Base-by-base conservation (phyloP, 2,888 invertebrate genomes). In the Chalcis sispes region DNA sequence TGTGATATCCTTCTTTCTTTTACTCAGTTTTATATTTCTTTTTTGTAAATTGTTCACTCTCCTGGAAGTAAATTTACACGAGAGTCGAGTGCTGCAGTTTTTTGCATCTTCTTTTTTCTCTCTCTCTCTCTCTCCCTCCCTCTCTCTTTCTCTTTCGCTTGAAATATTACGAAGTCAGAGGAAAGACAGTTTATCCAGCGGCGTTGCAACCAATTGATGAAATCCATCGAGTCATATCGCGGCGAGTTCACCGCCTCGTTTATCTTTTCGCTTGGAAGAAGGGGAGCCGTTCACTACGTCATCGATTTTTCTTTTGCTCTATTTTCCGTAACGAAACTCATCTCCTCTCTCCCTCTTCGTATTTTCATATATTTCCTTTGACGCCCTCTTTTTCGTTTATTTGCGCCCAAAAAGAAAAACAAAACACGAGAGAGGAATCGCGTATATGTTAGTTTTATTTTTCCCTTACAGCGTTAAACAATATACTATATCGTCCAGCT, bases 201-300 rank as follows among this genome's bases (percentile, higher is more conserved):
- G 1, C 62, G 27, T 62, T 66, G 72, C 71, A 77, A 72, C 77
- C 80, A 78, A 81, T 82, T 79, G 79, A 81, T 75, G 64, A 64
- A 62, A 79, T 77, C 75, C 62, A 80, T 79, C 79, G 75, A 69
- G 46, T 56, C 50, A 69, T 59, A 59, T 61, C 27, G 29, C 42
- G n/a, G 23, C n/a, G 1, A 23, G 40, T 25, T 23, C 54, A 56
- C 29, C 56, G 50, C 18, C 46, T 59, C 54, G 59, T 80, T 76
- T 64, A 64, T 64, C 62, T 62, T 64, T 42, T 40, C 36, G 18
- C 48, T 62, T 40, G 13, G 36, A 36, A 36, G 5, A 7, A 4
- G 36, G 10, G 15, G n/a, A n/a, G 15, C 27, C 25, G 61, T n/a
- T 25, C n/a, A 27, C 20, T 23, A n/a, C 15, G 1, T 27, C n/a